Evolutionary conservation across 2,113 vertebrate genomes (phyloP).

Genomic region (Eulemur rufifrons): DNA sequence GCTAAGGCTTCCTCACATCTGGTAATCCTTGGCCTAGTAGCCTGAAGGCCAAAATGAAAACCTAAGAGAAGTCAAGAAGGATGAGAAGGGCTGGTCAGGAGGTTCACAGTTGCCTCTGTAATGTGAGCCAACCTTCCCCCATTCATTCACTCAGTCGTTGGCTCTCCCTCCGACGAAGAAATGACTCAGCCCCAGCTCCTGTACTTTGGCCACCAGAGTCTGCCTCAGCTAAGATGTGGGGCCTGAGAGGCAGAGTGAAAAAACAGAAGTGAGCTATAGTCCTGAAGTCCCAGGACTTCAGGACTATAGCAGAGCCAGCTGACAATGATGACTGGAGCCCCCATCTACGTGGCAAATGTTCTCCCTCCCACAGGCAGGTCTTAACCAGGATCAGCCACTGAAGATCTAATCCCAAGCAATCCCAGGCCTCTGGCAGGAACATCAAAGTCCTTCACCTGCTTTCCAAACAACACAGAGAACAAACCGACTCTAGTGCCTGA

Average conservation of each 20-base stretch:
- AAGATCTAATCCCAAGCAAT: conserved; percentile 60
- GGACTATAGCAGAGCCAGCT: not conserved
- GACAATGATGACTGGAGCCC: not conserved
- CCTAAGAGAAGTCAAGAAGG: not conserved
- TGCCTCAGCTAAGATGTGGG: not conserved
- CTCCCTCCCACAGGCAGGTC: conserved; percentile 37
- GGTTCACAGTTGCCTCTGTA: not conserved
- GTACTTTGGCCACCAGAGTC: not conserved
- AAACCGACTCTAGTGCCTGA: conserved; percentile 60
- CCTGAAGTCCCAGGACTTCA: not conserved
- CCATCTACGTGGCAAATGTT: not conserved
- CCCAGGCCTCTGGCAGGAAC: conserved; percentile 59
- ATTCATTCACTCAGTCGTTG: not conserved
- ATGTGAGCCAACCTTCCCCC: not conserved
- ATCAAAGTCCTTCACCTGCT: conserved; percentile 72
- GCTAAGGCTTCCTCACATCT: not conserved
- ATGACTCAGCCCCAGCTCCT: not conserved
- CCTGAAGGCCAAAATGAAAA: conserved; percentile 1
- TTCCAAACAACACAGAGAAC: conserved; percentile 68
- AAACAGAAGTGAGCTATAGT: not conserved
- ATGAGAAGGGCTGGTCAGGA: not conserved
- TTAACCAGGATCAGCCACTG: conserved; percentile 50
- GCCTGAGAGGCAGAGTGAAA: not conserved
- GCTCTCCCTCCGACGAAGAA: conserved; percentile 6
- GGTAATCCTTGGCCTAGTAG: not conserved